These are phyloP conservation scores for Mycteria americana DNA, from an alignment of 2,797 vertebrate species.

Conservation along the genomic window DNA sequence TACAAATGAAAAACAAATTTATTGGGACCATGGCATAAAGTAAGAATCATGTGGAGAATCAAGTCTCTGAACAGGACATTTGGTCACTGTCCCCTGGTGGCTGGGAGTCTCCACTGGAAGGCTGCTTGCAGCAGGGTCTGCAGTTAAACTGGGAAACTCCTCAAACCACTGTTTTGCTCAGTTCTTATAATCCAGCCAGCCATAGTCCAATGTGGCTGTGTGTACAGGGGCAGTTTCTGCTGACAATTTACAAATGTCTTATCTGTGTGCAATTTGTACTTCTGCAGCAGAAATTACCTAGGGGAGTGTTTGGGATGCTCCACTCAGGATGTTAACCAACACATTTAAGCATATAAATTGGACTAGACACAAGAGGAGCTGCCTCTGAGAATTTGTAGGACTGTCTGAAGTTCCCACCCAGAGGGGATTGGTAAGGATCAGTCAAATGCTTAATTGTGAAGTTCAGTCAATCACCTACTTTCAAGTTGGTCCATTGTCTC, in stretches of 20 bases:
- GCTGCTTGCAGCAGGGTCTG: background rate
- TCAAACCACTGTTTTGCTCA: background rate
- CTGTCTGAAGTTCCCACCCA: background rate
- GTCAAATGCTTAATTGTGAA: background rate
- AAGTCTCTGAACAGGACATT: background rate
- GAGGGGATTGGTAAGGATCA: background rate
- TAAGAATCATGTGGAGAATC: background rate
- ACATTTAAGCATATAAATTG: background rate
- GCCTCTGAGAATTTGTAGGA: accelerated
- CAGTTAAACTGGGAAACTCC: background rate
- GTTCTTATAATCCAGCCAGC: background rate
- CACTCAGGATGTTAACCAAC: background rate
- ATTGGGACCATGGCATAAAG: background rate
- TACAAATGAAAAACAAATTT: background rate
- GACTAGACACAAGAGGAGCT: background rate
- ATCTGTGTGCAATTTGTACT: background rate
- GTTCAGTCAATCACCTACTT: background rate
- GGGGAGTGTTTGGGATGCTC: background rate
- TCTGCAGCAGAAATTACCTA: background rate
- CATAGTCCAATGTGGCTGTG: background rate
- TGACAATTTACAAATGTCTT: background rate
- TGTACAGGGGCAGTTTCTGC: background rate
- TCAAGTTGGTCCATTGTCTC: background rate
- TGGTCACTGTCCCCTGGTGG: background rate
- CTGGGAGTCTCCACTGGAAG: background rate